Percentiles rank a stretch among this genome's conserved stretches.
Evolutionary conservation across 2,113 vertebrate genomes (phyloP).

Genomic region (Mesembrinibis cayennensis): DNA sequence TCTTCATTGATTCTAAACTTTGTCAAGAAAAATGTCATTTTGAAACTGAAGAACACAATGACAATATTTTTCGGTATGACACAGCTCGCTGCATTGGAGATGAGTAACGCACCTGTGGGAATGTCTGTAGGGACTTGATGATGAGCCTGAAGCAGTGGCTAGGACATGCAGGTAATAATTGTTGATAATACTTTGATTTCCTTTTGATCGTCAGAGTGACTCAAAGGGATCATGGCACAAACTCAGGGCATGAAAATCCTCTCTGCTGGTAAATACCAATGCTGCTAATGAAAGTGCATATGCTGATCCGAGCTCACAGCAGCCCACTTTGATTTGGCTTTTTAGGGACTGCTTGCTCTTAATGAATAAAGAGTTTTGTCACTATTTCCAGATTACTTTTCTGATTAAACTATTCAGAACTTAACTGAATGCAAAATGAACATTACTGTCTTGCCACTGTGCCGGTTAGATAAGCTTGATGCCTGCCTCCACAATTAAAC

Average conservation of each 20-base stretch:
- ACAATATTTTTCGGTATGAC: not conserved
- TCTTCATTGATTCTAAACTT: not conserved
- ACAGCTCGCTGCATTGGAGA: not conserved
- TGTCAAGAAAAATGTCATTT: not conserved
- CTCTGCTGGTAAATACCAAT: not conserved
- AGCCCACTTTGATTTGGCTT: not conserved
- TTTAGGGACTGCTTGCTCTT: not conserved
- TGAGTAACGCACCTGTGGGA: not conserved
- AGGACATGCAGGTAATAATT: not conserved
- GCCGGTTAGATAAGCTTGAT: not conserved
- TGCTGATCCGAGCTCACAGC: not conserved
- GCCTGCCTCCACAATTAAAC: not conserved
- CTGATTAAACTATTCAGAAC: not conserved
- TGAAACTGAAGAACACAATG: not conserved
- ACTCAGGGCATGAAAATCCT: not conserved
- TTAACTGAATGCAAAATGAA: not conserved
- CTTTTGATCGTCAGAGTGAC: not conserved
- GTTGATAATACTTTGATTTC: not conserved
- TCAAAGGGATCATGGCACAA: not conserved
- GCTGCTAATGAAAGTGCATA: not conserved
- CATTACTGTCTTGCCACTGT: not conserved
- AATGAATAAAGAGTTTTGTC: not conserved
- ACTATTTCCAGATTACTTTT: not conserved
- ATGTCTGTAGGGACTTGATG: not conserved
- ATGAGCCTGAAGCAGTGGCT: not conserved